Evolutionary conservation across 2,888 invertebrate genomes (phyloP).

Genomic region (Cybosia mesomella): DNA sequence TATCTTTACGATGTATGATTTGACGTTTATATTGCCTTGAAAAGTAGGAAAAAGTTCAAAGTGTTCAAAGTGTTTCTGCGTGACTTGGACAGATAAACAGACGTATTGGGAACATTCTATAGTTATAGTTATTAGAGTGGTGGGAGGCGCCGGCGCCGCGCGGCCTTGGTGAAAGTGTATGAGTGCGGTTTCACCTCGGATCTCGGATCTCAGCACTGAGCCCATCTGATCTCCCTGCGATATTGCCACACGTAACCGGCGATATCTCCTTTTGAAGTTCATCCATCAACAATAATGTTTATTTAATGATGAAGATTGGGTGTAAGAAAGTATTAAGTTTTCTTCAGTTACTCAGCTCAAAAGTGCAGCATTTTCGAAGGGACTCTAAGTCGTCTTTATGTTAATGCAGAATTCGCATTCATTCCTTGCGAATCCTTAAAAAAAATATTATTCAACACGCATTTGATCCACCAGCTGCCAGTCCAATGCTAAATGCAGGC

Average conservation of each 20-base stretch:
- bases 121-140: constrained; percentile 46
- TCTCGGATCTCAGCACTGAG: constrained; percentile 49
- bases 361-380: not conserved
- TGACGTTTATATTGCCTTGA: constrained; percentile 6
- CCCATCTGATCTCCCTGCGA: constrained; percentile 58
- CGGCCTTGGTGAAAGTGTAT: constrained; percentile 82
- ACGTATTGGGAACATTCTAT: constrained; percentile 41
- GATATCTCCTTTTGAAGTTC: constrained; percentile 55
- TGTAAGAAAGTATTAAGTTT: constrained; percentile 7
- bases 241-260: constrained; percentile 50
- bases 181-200: constrained; percentile 71
- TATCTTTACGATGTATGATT: constrained; percentile 19
- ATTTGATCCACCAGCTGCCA: not conserved
- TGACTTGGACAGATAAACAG: constrained; percentile 30
- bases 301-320: constrained; percentile 20
- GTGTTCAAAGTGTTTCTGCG: constrained; percentile 20
- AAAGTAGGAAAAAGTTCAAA: constrained; percentile 16
- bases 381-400: not conserved
- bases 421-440: not conserved
- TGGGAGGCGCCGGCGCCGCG: constrained; percentile 66
- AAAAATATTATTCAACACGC: not conserved
- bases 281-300: constrained; percentile 28
- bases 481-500: not conserved
- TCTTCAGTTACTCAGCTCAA: not conserved
- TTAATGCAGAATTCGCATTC: not conserved